phyloP scores from a whole-genome alignment of 1,140 invertebrate genomes.

The Meloidogyne hapla region DNA sequence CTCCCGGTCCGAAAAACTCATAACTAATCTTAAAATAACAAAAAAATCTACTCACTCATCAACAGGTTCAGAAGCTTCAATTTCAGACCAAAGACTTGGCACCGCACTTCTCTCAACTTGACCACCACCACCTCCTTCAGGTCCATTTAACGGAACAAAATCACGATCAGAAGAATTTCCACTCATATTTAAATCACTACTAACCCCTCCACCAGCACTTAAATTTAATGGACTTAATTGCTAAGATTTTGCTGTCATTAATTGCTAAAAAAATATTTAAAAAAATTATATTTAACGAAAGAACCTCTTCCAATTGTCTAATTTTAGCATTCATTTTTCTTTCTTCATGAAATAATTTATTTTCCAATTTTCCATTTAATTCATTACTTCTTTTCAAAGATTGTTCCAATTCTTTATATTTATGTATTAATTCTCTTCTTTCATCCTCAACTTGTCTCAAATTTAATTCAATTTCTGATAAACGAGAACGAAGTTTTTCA shows the following conservation, averaged over 20 bases:
- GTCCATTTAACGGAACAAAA: constrained; percentile 24
- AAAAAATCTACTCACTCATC: constrained; percentile 8
- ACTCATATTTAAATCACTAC: constrained; percentile 40
- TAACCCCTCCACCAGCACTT: constrained; percentile 24
- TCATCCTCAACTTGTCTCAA: constrained; percentile 36
- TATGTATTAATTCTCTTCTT: constrained; percentile 27
- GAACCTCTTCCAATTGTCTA: constrained; percentile 39
- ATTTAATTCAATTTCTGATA: constrained; percentile 29
- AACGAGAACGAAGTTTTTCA: constrained; percentile 25
- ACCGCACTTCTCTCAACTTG: not conserved
- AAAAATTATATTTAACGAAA: not conserved
- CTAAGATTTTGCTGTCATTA: constrained; percentile 26
- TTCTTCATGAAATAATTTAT: constrained; percentile 43
- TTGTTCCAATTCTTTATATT: constrained; percentile 31
- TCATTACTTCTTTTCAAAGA: constrained; percentile 28
- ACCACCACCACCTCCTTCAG: not conserved
- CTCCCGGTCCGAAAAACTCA: no score
- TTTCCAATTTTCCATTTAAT: constrained; percentile 35
- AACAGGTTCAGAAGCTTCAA: constrained; percentile 23
- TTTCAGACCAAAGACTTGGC: constrained; percentile 38
- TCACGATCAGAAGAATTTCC: constrained; percentile 41
- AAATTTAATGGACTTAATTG: constrained; percentile 35
- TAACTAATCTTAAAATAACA: not conserved
- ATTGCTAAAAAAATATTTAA: constrained; percentile 29
- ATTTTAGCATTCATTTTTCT: constrained; percentile 30